Base-by-base conservation (phyloP, 2,888 invertebrate genomes). In the Anthophora plumipes region DNA sequence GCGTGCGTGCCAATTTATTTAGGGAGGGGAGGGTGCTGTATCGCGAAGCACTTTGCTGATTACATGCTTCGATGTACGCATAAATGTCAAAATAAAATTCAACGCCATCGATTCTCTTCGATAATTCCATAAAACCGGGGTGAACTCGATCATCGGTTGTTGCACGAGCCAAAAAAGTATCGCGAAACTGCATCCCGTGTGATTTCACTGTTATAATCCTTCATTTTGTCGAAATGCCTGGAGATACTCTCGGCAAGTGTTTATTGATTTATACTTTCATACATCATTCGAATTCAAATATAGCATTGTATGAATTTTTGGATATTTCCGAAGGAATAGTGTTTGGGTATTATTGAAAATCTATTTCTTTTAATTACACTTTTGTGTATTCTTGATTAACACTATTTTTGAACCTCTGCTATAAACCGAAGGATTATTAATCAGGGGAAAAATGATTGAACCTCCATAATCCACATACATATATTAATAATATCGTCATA, bases 31-130 rank as follows among this genome's bases (percentile, higher is more conserved):
- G 70, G 60, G 57, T 55, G n/a, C 37, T 50, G 57, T 80, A 67
- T 75, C 61, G 79, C 79, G 76, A 57, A 86, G 82, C 86, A 88
- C 90, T 88, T 85, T 86, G 83, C 87, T 88, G 90, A 89, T 90
- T 88, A 86, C 86, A 83, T 79, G 84, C 82, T 77, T 80, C 79
- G 66, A 77, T 71, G 66, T 77, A 67, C 69, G 77, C 50, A 70
- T 74, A 77, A 68, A 77, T 39, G 77, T 81, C 78, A 77, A 86
- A 84, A 83, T 83, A 73, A 77, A 83, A 83, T 85, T 50, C 59
- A 60, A 48, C 68, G 75, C 41, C 59, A 48, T 80, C 59, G 73
- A 79, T 82, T 85, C 70, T 52, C 48, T 54, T 59, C 64, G 71
- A 75, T 77, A 71, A 52, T 70, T 78, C 71, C 67, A 54, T 70